Percentiles rank a stretch among this genome's conserved stretches.
These are phyloP conservation scores for Tethya wilhelma DNA, from an alignment of 37 sponge, comb jelly and placozoan genomes.

Conservation along the genomic window DNA sequence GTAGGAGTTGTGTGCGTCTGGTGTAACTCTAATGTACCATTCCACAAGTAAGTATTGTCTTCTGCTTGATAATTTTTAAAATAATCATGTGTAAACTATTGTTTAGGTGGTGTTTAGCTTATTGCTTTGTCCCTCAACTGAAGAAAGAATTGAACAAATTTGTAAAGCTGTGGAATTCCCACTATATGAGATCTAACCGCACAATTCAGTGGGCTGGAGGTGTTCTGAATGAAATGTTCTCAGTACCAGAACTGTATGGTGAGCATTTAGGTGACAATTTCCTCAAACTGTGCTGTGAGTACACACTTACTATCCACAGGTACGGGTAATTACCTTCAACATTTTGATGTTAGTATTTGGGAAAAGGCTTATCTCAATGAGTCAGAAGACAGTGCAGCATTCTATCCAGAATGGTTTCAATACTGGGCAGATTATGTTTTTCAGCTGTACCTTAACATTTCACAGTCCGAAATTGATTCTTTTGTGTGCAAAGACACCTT, in stretches of 20 bases:
- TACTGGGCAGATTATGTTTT: conserved; percentile 16
- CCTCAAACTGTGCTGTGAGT: background rate
- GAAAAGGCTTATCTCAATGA: conserved; percentile 19
- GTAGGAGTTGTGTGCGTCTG: background rate
- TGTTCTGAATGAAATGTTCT: conserved; percentile 46
- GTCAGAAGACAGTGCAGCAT: conserved; percentile 1
- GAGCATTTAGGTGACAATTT: background rate
- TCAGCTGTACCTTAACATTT: background rate
- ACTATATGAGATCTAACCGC: conserved; percentile 30
- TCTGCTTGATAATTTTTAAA: background rate
- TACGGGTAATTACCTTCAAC: conserved; percentile 13
- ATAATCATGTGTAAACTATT: conserved; percentile 12
- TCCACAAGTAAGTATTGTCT: background rate
- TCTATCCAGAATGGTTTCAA: conserved; percentile 37
- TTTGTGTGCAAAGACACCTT: too few relatives aligned
- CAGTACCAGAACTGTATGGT: conserved; percentile 26
- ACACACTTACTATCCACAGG: background rate
- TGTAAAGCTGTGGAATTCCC: conserved; percentile 37
- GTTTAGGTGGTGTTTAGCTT: background rate
- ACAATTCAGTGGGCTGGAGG: background rate
- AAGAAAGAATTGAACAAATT: conserved; percentile 37
- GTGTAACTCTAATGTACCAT: background rate
- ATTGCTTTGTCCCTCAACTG: background rate
- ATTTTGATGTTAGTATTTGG: conserved; percentile 29
- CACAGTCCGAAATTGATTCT: background rate